Percentiles rank a stretch among this genome's conserved stretches.
These are phyloP conservation scores for Piezodorus guildinii DNA, from an alignment of 1,140 invertebrate species.

Conservation along the genomic window DNA sequence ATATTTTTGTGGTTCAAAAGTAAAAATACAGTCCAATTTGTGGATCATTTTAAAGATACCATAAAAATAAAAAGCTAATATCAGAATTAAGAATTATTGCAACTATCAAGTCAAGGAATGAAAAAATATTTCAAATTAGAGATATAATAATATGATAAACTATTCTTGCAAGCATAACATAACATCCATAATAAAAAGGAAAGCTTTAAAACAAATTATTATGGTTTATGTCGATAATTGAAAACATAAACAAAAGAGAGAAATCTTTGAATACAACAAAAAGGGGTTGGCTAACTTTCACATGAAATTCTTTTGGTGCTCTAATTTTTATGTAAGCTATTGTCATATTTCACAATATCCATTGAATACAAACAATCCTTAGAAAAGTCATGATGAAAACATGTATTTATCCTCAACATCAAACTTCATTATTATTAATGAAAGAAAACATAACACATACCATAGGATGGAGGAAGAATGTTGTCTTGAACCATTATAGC, in stretches of 20 bases:
- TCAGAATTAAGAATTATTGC: not conserved
- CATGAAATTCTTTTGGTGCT: conserved; percentile 12
- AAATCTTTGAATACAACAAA: conserved; percentile 9
- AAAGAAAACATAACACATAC: conserved; percentile 31
- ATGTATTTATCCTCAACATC: not conserved
- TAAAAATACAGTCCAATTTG: not conserved
- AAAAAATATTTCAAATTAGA: no score
- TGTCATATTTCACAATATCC: not conserved
- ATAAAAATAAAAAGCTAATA: not conserved
- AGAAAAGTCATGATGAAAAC: not conserved
- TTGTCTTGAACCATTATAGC: conserved; percentile 79
- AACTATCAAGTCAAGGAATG: no score
- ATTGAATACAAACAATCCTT: not conserved
- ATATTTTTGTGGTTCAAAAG: not conserved
- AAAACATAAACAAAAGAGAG: conserved; percentile 7
- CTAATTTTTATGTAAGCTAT: conserved; percentile 12
- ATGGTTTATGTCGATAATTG: not conserved
- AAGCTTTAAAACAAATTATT: not conserved
- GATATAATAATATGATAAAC: no score
- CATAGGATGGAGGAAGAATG: conserved; percentile 36
- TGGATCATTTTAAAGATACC: not conserved
- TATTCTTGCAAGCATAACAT: no score
- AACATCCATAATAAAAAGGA: no score
- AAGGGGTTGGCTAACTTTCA: conserved; percentile 15
- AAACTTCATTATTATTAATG: not conserved